Evolutionary conservation across 1,140 invertebrate species (phyloP).

Genomic region (Drosophila kohkoa): DNA sequence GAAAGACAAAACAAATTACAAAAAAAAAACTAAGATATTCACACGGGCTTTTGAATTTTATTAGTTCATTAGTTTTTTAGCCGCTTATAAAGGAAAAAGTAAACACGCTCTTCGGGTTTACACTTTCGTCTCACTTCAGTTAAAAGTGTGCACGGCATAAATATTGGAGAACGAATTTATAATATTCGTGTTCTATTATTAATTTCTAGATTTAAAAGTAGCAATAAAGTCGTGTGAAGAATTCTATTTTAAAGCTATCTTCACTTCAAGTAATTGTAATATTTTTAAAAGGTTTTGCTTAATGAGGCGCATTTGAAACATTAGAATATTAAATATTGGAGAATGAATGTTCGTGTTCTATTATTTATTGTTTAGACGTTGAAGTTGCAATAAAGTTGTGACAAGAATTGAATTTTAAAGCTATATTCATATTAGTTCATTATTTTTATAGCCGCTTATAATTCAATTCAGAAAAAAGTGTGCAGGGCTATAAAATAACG

Average conservation of each 20-base stretch:
- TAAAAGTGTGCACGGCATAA: neutral
- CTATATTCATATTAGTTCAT: too few species aligned
- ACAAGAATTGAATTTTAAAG: too few species aligned
- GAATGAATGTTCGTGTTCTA: too few species aligned
- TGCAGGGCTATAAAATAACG: too few species aligned
- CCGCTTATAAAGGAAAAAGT: too few species aligned
- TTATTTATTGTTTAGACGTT: too few species aligned
- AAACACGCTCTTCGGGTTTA: neutral
- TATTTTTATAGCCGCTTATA: too few species aligned
- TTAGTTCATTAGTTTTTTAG: conserved; percentile 1
- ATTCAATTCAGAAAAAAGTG: too few species aligned
- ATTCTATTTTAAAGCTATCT: neutral
- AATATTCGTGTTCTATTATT: too few species aligned
- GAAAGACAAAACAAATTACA: conserved; percentile 17
- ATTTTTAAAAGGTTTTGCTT: conserved; percentile 10
- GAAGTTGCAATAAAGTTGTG: too few species aligned
- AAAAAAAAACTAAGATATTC: conserved; percentile 33
- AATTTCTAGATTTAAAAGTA: too few species aligned
- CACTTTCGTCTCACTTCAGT: neutral
- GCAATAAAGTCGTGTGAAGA: too few species aligned
- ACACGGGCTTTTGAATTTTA: conserved; percentile 9
- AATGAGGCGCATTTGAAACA: conserved; percentile 31
- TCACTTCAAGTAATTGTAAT: neutral
- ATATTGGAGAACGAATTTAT: neutral
- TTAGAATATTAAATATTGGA: conserved; percentile 6